Evolutionary conservation across 2,888 invertebrate species (phyloP), one percentile per base, ranked within the genome.

Genomic region (Epistrophe eligans): DNA sequence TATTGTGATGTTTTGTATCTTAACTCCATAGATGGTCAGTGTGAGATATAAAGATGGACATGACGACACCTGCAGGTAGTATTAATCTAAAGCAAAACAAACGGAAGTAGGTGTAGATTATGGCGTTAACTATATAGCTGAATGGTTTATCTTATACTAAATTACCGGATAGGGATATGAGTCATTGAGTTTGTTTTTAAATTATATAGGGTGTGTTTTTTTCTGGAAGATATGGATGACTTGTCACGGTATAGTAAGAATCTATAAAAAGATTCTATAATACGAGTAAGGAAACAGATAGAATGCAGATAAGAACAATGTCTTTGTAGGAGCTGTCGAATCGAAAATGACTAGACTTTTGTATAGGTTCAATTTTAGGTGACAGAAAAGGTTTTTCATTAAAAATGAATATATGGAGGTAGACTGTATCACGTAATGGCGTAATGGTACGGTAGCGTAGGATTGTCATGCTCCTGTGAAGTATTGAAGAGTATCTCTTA

Each of bases 61-160:
- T 79, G 85, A 82, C 81, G 73, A 82, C 74, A 82, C 77, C 40
- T 57, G 38, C 45, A 19, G 19, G 19, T n/a, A 32, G n/a, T 45
- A 71, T 19, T 57, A 57, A 77, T 67, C 32, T 50, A 73, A 24
- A 66, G 28, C 58, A 38, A 24, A 24, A 55, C 28, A 66, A 82
- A 79, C 87, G 87, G 87, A 87, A 87, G 87, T 87, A 79, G 87
- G 87, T 82, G 87, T 82, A 79, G 66, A 76, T 82, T 87, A 82
- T 79, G 87, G 87, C 52, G 77, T 73, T 58, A 81, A 57, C 57
- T 50, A 8, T 52, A 24, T 13, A 50, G 70, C 62, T 67, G 57
- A 77, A 77, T 73, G 77, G 80, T 76, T 62, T 43, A 48, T 52
- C 35, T 50, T 52, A n/a, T 45, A 79, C 52, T 67, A 74, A 82